Percentiles rank a stretch among this genome's conserved stretches.
These are phyloP conservation scores for Acrocephalus arundinaceus DNA, from an alignment of 2,113 vertebrate species.

Conservation along the genomic window DNA sequence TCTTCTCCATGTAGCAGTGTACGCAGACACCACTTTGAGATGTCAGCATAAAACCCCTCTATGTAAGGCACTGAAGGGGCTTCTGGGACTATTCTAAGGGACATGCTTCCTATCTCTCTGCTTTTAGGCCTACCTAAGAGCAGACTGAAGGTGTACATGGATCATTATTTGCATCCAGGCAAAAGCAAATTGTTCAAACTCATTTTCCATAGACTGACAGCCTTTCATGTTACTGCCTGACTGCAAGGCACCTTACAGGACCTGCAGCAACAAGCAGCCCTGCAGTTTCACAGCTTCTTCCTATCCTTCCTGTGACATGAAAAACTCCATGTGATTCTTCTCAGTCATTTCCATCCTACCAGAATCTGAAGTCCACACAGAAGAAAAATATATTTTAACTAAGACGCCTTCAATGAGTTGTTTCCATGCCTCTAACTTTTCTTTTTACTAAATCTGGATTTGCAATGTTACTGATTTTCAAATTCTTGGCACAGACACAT, in stretches of 20 bases:
- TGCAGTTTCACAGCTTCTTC: not conserved
- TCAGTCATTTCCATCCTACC: not conserved
- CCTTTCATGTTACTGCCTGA: not conserved
- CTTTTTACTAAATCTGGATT: conserved; percentile 14
- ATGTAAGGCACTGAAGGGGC: not conserved
- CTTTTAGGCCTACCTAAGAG: not conserved
- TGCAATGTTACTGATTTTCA: not conserved
- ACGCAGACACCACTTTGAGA: not conserved
- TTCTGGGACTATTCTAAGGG: not conserved
- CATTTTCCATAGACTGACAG: not conserved
- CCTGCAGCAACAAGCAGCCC: not conserved
- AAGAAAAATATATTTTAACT: not conserved
- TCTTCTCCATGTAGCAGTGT: not conserved
- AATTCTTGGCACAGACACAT: not conserved
- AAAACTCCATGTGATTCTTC: accelerated
- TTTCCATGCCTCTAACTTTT: not conserved
- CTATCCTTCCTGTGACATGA: not conserved
- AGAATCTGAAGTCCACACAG: not conserved
- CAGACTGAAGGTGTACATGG: not conserved
- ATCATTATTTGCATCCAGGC: not conserved
- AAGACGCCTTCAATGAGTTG: accelerated
- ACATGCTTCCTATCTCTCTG: not conserved
- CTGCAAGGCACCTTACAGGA: not conserved
- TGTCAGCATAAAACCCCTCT: not conserved
- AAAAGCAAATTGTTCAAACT: not conserved